phyloP scores from a whole-genome alignment of 2,113 vertebrate genomes.

The Globicephala melas region DNA sequence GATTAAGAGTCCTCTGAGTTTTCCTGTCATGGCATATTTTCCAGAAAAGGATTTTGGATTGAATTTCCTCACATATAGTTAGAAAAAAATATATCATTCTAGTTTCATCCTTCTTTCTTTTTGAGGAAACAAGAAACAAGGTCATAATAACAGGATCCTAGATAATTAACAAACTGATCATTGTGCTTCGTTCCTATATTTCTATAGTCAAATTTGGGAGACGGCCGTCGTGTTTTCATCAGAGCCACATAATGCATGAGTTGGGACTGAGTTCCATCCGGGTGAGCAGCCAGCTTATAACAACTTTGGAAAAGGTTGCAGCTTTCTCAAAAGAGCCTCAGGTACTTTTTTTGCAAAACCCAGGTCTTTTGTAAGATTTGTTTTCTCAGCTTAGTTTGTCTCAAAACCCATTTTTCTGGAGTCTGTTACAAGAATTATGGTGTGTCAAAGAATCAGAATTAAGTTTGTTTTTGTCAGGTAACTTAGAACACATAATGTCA shows the following conservation, averaged over 20 bases:
- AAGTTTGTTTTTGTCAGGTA: background rate
- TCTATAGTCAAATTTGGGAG: background rate
- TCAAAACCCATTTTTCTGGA: background rate
- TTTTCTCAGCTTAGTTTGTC: constrained; percentile 49
- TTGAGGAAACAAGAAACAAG: background rate
- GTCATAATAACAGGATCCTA: background rate
- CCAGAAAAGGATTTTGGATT: background rate
- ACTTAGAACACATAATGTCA: constrained; percentile 26
- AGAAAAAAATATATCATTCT: background rate
- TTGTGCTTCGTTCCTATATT: rapidly evolving
- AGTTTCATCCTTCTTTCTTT: background rate
- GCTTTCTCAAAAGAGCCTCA: constrained; percentile 10
- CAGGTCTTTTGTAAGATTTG: constrained; percentile 66
- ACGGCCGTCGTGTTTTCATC: background rate
- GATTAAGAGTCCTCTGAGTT: background rate
- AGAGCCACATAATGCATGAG: background rate
- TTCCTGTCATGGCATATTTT: background rate
- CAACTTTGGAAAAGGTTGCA: constrained; percentile 62
- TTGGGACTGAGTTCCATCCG: background rate
- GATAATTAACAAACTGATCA: background rate
- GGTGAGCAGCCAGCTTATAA: constrained; percentile 55
- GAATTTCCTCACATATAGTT: background rate
- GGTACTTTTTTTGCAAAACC: constrained; percentile 54
- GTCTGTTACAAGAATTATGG: background rate
- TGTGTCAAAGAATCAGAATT: constrained; percentile 41